A percentile compares a stretch with the other conserved stretches of the same genome.
These are phyloP conservation scores for Neelides sp. DNA, from an alignment of 1,140 invertebrate species.

Conservation along the genomic window DNA sequence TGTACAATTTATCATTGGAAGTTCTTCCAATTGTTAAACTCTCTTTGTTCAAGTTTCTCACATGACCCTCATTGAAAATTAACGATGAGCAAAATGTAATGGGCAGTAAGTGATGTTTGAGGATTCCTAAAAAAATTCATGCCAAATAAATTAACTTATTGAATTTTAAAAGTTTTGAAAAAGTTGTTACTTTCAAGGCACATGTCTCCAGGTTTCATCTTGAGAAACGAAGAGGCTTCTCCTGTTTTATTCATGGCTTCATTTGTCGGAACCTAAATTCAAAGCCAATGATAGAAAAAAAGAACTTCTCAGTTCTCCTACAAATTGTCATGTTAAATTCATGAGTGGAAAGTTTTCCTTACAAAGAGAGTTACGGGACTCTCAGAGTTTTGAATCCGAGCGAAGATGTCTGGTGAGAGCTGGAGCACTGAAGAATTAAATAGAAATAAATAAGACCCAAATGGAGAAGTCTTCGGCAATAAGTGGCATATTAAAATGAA, in stretches of 20 bases:
- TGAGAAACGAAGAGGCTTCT: constrained; percentile 17
- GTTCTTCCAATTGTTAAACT: constrained; percentile 41
- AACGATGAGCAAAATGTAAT: constrained; percentile 51
- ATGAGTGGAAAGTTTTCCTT: no score
- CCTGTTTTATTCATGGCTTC: constrained; percentile 40
- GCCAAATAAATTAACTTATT: background rate
- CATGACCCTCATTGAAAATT: constrained; percentile 39
- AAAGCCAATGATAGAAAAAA: no score
- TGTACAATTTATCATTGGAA: constrained; percentile 40
- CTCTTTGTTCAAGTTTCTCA: constrained; percentile 27
- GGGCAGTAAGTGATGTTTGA: constrained; percentile 50
- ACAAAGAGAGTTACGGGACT: no score
- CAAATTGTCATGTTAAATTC: no score
- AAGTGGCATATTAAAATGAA: no score
- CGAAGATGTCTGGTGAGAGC: no score
- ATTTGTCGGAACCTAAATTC: constrained; percentile 42
- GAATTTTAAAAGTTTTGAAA: background rate
- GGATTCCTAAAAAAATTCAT: constrained; percentile 39
- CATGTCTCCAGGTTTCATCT: background rate
- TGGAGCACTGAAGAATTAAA: constrained; percentile 5
- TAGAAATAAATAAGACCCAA: constrained; percentile 12
- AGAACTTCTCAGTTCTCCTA: no score
- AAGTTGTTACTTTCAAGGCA: background rate
- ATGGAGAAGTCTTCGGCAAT: background rate
- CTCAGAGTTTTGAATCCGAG: background rate